Evolutionary conservation across 2,113 vertebrate genomes (phyloP).

Genomic region (Myotis davidii): DNA sequence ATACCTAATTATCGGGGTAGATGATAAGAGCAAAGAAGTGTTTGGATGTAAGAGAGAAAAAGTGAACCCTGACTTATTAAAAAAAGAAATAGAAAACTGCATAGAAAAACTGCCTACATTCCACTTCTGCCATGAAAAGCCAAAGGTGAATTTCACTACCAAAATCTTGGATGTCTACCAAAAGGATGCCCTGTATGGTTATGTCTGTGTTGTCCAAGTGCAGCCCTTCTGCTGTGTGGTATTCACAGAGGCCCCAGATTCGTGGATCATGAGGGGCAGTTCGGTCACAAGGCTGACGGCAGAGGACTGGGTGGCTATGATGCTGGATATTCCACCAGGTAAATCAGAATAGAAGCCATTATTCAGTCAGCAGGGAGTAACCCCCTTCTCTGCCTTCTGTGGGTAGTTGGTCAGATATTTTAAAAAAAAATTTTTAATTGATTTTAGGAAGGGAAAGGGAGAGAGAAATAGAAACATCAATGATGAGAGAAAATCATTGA

Average conservation of each 20-base stretch:
- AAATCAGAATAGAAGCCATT: neutral
- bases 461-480: too few species aligned
- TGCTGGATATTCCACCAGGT: constrained; percentile 66
- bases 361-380: neutral
- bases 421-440: neutral
- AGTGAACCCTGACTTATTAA: constrained; percentile 48
- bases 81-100: constrained; percentile 45
- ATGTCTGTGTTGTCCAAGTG: neutral
- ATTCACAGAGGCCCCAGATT: constrained; percentile 57
- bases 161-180: constrained; percentile 59
- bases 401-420: neutral
- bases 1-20: constrained; percentile 76
- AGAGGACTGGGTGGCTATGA: constrained; percentile 39
- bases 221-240: constrained; percentile 66
- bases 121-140: constrained; percentile 57
- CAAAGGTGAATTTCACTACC: constrained; percentile 39
- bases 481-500: too few species aligned
- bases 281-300: neutral
- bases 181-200: neutral
- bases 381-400: neutral
- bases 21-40: constrained; percentile 73
- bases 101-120: neutral
- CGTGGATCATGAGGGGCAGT: constrained; percentile 60
- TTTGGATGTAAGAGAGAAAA: constrained; percentile 64
- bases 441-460: too few species aligned